Evolutionary conservation across 2,888 invertebrate species (phyloP), one percentile per base, ranked within the genome.

Genomic region (Torymus aiolomorphi): DNA sequence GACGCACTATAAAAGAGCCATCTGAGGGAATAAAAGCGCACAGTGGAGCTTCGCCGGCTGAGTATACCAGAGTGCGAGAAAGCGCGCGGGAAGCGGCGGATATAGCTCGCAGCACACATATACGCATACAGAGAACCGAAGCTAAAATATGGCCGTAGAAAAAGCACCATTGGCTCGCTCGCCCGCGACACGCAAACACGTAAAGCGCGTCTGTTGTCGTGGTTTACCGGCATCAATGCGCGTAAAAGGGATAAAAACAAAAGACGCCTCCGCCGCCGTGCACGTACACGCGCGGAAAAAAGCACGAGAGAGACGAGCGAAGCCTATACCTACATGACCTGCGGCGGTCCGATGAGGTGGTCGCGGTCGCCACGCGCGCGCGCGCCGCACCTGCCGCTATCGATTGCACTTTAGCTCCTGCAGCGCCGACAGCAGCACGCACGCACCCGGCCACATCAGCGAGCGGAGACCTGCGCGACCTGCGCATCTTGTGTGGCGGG

Each of bases 361-460:
- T 42, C 42, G 42, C 42, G 42, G 42, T 42, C 42, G 42, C 42
- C 42, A 8, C 42, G 1, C 42, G 42, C 42, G 42, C 42, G 42
- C 8, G 8, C 42, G 42, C 72, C 65, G 63, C 63, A 73, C 73
- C 73, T 73, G 73, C 54, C 51, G 56, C 57, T 74, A 66, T 74
- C 73, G 73, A 74, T 74, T 74, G 56, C 74, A 67, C 67, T 56
- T 67, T 56, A n/a, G 54, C 54, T 54, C 67, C 67, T 67, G 52
- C 49, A 11, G 42, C 49, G 14, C 62, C 24, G 31, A 52, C 66
- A 66, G 14, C 66, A 52, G 18, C 59, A 24, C 24, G 14, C 59
- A 5, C 2, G 11, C 13, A 3, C 18, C 16, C 49, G 10, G 18
- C 11, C n/a, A 65, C 59, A 31, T 31, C 11, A 49, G 12, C 65